These are phyloP conservation scores for Drosophila kepulauana DNA, from an alignment of 1,140 invertebrate species.

Conservation along the genomic window DNA sequence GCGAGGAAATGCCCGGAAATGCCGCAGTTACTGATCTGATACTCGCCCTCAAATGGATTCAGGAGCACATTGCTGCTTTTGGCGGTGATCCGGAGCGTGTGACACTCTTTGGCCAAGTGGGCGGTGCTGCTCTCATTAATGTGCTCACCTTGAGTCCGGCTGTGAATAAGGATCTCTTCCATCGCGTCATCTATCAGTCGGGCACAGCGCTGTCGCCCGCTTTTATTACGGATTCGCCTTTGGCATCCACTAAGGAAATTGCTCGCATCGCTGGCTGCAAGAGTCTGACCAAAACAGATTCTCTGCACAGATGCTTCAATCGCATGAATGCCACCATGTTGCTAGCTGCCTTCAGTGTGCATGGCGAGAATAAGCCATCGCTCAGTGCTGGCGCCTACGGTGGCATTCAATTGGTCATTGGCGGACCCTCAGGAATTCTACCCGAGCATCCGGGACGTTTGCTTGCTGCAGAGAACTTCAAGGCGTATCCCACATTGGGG, in stretches of 20 bases:
- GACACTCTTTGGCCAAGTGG: constrained; percentile 87
- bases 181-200: constrained; percentile 85
- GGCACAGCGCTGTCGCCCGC: constrained; percentile 88
- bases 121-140: constrained; percentile 86
- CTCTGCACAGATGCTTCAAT: constrained; percentile 69
- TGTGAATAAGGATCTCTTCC: constrained; percentile 85
- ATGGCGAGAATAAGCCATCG: constrained; percentile 58
- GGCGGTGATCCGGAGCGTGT: constrained; percentile 89
- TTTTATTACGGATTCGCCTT: constrained; percentile 88
- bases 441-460: constrained; percentile 77
- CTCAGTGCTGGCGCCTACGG: constrained; percentile 65
- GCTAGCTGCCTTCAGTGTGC: constrained; percentile 67
- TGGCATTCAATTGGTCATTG: constrained; percentile 78
- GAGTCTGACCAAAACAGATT: constrained; percentile 59
- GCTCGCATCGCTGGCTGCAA: constrained; percentile 74
- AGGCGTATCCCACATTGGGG: constrained; percentile 78
- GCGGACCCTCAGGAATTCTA: constrained; percentile 78
- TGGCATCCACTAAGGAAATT: constrained; percentile 71
- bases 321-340: constrained; percentile 72
- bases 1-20: constrained; percentile 88
- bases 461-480: constrained; percentile 70
- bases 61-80: constrained; percentile 88
- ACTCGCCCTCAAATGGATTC: constrained; percentile 88
- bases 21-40: constrained; percentile 89
- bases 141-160: constrained; percentile 84